phyloP scores from a whole-genome alignment of 2,797 vertebrate genomes.

The Chiloscyllium punctatum region DNA sequence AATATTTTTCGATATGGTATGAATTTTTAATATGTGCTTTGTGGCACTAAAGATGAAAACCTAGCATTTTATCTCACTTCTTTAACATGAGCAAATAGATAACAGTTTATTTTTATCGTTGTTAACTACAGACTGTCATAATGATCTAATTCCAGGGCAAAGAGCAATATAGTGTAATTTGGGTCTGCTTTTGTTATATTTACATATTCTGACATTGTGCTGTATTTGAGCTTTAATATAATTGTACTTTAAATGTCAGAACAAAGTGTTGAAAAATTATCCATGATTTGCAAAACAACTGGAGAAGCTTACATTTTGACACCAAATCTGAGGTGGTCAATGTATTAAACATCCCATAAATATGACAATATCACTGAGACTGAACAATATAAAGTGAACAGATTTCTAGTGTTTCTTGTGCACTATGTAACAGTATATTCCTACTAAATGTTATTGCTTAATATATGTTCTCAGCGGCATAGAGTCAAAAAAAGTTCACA shows the following conservation, averaged over 20 bases:
- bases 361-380: not conserved
- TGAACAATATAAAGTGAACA: not conserved
- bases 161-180: not conserved
- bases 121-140: not conserved
- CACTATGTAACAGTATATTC: not conserved
- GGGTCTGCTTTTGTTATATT: not conserved
- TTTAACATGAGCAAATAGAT: not conserved
- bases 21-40: not conserved
- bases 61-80: not conserved
- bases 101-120: not conserved
- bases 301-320: not conserved
- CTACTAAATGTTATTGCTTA: not conserved
- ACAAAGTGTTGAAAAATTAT: not conserved
- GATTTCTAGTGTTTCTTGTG: not conserved
- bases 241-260: not conserved
- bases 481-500: not conserved
- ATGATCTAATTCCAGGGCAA: not conserved
- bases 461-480: no score
- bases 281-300: not conserved
- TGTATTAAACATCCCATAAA: not conserved
- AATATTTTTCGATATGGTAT: not conserved
- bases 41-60: not conserved
- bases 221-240: not conserved
- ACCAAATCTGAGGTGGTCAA: not conserved
- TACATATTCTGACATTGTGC: not conserved